Evolutionary conservation across 1,140 invertebrate species (phyloP).

Genomic region (Diabrotica undecimpunctata): DNA sequence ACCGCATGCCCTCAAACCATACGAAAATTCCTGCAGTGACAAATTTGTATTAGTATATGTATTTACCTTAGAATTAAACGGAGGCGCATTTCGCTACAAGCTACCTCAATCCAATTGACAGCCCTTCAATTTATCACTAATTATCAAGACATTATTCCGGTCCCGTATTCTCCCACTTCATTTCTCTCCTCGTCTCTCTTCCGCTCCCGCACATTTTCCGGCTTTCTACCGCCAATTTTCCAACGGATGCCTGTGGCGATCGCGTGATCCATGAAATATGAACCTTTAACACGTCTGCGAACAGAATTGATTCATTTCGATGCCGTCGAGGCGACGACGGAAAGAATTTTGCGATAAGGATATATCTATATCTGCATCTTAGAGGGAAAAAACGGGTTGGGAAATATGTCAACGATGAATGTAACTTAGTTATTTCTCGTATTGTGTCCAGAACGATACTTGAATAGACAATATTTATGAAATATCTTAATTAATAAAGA

Average conservation of each 20-base stretch:
- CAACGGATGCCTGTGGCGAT: constrained; percentile 8
- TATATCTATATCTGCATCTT: not conserved
- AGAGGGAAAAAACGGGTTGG: not conserved
- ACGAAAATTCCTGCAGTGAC: no score
- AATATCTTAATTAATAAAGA: no score
- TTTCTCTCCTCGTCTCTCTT: not conserved
- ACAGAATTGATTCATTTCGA: constrained; percentile 13
- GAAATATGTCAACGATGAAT: no score
- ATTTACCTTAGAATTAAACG: not conserved
- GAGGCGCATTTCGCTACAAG: not conserved
- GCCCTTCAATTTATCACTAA: constrained; percentile 20
- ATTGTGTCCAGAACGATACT: no score
- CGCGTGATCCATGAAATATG: constrained; percentile 17
- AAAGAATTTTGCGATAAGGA: not conserved
- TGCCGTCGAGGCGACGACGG: not conserved
- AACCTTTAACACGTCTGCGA: constrained; percentile 14
- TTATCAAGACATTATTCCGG: constrained; percentile 21
- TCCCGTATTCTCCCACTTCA: constrained; percentile 5
- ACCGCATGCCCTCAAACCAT: no score
- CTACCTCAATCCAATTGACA: constrained; percentile 15
- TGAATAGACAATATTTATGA: no score
- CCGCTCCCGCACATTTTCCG: not conserved
- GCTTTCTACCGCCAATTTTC: constrained; percentile 14
- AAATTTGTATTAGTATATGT: not conserved
- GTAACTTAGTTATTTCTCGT: no score